Evolutionary conservation across 2,113 vertebrate genomes (phyloP), one percentile per base, ranked within the genome.

Genomic region (Sebastes schlegelii): DNA sequence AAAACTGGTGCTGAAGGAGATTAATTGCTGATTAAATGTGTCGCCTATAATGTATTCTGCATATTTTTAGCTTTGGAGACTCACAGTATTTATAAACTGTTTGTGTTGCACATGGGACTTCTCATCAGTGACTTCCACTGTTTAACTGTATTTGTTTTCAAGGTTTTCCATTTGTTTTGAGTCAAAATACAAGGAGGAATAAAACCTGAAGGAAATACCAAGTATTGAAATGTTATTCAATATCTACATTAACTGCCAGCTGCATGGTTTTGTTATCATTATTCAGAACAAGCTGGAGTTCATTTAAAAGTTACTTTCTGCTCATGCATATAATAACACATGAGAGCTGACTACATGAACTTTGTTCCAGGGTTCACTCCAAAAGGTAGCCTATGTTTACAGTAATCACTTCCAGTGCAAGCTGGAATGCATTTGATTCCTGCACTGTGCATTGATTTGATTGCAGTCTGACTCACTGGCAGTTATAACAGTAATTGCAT

Each of bases 401-500:
- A 40, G 23, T 60, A 34, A 68, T 77, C 43, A 57, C 51, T 46
- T 55, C 62, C 16, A 46, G 49, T 34, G 34, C n/a, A 52, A 6
- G 21, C 64, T 75, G 57, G 43, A n/a, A 54, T n/a, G 17, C 1
- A 63, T 62, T 52, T 13, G n/a, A 64, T 51, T 19, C 63, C 42
- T 75, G 63, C 57, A 60, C 51, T 10, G 42, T 72, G 60, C 7
- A 40, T 5, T 84, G 62, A 75, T 66, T 51, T 62, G 45, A 74
- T 46, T 21, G n/a, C 26, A 81, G 61, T 17, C 58, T 13, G 51
- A 45, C 63, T 82, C 51, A 19, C 19, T 51, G 14, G 49, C 48
- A 14, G 13, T 19, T 51, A 66, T 49, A 45, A 61, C 75, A 76
- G 16, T 84, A 58, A 62, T 78, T 70, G 62, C 58, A 75, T 77